Evolutionary conservation across 2,113 vertebrate genomes (phyloP).

Genomic region (Oryzias woworae): DNA sequence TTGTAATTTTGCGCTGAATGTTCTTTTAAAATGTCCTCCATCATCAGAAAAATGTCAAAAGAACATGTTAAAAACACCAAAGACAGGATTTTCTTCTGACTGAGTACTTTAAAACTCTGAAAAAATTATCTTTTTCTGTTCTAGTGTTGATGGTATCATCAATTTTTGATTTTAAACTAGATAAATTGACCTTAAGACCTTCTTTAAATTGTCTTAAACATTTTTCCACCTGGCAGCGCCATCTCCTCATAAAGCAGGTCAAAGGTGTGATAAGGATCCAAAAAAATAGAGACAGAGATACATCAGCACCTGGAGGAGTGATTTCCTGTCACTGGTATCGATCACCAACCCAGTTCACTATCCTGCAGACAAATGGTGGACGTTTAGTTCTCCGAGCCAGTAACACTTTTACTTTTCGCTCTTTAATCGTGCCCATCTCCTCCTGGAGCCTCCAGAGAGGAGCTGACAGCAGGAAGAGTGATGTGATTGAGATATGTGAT

Average conservation of each 20-base stretch:
- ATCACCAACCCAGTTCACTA: slow-evolving; percentile 45
- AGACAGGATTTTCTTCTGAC: too few relatives aligned
- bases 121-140: too few relatives aligned
- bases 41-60: too few relatives aligned
- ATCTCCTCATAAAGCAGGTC: slow-evolving; percentile 1
- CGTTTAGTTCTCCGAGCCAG: slow-evolving; percentile 28
- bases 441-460: slow-evolving; percentile 5
- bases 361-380: slow-evolving; percentile 38
- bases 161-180: too few relatives aligned
- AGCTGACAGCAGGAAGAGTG: background rate
- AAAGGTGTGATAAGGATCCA: slow-evolving; percentile 49
- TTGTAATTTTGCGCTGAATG: too few relatives aligned
- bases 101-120: too few relatives aligned
- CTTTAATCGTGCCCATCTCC: slow-evolving; percentile 39
- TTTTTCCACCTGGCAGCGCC: background rate
- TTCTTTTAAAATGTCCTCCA: too few relatives aligned
- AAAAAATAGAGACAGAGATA: slow-evolving; percentile 43
- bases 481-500: slow-evolving; percentile 30
- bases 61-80: too few relatives aligned
- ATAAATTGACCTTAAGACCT: too few relatives aligned
- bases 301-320: slow-evolving; percentile 36
- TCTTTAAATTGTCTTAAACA: too few relatives aligned
- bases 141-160: too few relatives aligned
- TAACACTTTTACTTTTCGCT: slow-evolving; percentile 42
- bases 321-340: slow-evolving; percentile 52